Evolutionary conservation across 2,888 invertebrate species (phyloP), one percentile per base, ranked within the genome.

Genomic region (Sialis fuliginosa): DNA sequence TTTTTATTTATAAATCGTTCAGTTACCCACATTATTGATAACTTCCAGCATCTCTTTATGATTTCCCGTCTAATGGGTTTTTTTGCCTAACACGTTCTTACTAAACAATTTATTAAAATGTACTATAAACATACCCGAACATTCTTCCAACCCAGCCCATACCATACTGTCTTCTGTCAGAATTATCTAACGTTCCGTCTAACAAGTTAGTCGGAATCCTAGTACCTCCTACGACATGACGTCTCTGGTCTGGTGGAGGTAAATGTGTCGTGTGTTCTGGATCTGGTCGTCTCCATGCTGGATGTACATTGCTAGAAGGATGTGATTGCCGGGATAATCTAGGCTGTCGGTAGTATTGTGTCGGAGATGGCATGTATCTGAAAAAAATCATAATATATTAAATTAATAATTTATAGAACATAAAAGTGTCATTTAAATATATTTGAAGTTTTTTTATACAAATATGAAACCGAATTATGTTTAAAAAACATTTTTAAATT

Each of bases 121-220:
- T 22, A 22, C 22, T 22, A 9, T 33, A 13, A 44, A 52, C 64
- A 69, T 63, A 81, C 78, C 85, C 77, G 60, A 86, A 82, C 59
- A 84, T 72, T 56, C 80, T 71, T 43, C 87, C 87, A 46, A 87
- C 73, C 64, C 87, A 74, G 55, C 90, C 81, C 81, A 85, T 78
- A 57, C 88, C 81, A 63, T 80, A 86, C 62, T 83, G 81, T 56
- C 92, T 77, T 51, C 92, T 75, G 61, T 92, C 81, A 12, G 90
- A 90, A 67, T 92, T 91, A 63, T 92, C 91, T 51, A 88, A 75
- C 10, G 89, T 79, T n/a, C 86, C 81, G 59, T 89, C 88, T 48
- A 93, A 71, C 55, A 89, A 73, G 45, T 79, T 79, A 9, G 83
- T 76, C 51, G 80, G 79, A 54, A 89, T 86, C 52, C 87, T 72